Percentiles rank a stretch among this genome's conserved stretches.
These are phyloP conservation scores for Rhinichthys osculus DNA, from an alignment of 2,797 vertebrate species.

Conservation along the genomic window DNA sequence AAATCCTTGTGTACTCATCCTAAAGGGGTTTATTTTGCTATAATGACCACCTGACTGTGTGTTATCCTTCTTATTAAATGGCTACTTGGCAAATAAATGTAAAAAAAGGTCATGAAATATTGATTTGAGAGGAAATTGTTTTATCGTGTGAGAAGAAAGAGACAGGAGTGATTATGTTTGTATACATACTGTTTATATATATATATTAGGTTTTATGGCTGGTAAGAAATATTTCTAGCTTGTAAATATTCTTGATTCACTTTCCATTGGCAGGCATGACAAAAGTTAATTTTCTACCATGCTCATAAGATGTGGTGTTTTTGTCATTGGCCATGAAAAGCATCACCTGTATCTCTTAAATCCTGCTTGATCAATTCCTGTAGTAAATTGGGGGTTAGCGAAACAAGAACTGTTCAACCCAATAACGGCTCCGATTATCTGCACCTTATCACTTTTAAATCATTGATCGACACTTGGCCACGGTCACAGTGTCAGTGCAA, in stretches of 20 bases:
- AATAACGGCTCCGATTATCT: conserved; percentile 60
- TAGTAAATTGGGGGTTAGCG: conserved; percentile 5
- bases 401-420: conserved; percentile 3
- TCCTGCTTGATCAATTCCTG: conserved; percentile 15
- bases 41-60: not conserved
- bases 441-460: conserved; percentile 63
- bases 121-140: not conserved
- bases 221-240: not conserved
- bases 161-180: not conserved
- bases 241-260: not conserved
- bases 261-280: not conserved
- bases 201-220: not conserved
- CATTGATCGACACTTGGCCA: conserved; percentile 67
- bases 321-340: not conserved
- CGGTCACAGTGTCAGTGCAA: conserved; percentile 57
- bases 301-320: not conserved
- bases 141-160: not conserved
- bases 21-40: not conserved
- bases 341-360: conserved; percentile 2
- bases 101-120: not conserved
- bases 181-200: not conserved
- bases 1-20: not conserved
- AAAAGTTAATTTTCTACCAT: not conserved
- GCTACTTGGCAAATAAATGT: not conserved
- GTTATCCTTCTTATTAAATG: not conserved